These are phyloP conservation scores for Nemopilema nomurai DNA, from an alignment of 30 jellyfish, hydroid and myxozoan species.

Conservation along the genomic window DNA sequence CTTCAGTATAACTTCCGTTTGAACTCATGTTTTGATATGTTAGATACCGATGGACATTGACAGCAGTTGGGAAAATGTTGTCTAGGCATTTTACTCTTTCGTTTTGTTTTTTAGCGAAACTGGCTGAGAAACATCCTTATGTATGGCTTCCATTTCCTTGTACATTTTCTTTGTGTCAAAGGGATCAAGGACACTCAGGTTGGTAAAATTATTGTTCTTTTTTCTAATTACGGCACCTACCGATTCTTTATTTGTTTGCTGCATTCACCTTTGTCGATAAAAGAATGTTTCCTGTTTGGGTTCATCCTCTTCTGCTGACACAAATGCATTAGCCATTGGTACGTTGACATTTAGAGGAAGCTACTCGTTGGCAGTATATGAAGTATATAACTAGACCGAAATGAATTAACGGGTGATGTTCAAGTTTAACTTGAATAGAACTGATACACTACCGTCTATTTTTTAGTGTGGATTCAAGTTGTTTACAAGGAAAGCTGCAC, in stretches of 20 bases:
- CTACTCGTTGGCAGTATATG: too few relatives aligned
- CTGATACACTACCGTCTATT: neutral
- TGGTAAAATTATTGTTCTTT: neutral
- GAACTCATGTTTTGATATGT: neutral
- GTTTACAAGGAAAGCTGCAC: constrained; percentile 96
- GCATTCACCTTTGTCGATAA: too few relatives aligned
- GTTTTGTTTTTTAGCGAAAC: constrained; percentile 73
- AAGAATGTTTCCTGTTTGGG: too few relatives aligned
- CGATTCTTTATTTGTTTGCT: too few relatives aligned
- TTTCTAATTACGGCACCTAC: too few relatives aligned
- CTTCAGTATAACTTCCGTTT: too few relatives aligned
- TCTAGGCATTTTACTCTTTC: neutral
- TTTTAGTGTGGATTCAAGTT: constrained; percentile 95
- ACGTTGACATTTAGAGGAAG: neutral
- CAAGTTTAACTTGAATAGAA: too few relatives aligned
- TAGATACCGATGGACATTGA: neutral
- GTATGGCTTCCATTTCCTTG: constrained; percentile 97
- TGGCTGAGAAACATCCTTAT: constrained; percentile 81
- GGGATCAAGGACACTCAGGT: constrained; percentile 98
- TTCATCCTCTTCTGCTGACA: too few relatives aligned
- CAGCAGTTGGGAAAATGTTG: neutral
- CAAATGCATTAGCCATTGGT: neutral
- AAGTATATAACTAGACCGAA: too few relatives aligned
- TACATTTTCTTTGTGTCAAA: constrained; percentile 86
- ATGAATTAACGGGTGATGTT: too few relatives aligned